These are phyloP conservation scores for Chrosomus eos DNA, from an alignment of 2,797 vertebrate genomes.

Conservation along the genomic window DNA sequence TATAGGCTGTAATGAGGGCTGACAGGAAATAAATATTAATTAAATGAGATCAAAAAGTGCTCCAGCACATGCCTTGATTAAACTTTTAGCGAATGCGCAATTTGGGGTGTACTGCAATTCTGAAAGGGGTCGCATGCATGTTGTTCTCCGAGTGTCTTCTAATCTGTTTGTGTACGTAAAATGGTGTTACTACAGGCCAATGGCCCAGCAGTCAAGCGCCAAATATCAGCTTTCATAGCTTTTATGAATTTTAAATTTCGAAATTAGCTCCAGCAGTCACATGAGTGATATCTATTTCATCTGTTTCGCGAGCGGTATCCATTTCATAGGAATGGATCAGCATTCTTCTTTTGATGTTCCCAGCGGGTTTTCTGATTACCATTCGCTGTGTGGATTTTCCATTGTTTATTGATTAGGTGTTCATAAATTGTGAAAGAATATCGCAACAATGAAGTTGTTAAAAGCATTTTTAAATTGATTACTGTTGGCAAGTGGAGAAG, in stretches of 20 bases:
- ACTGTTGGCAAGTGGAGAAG: slow-evolving; percentile 57
- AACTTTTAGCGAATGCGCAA: slow-evolving; percentile 76
- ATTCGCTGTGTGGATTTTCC: slow-evolving; percentile 71
- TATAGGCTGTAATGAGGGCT: slow-evolving; percentile 72
- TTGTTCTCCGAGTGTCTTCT: slow-evolving; percentile 7
- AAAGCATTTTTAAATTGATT: slow-evolving; percentile 66
- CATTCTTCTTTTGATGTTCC: slow-evolving; percentile 58
- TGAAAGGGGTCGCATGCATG: slow-evolving; percentile 14
- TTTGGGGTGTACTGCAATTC: slow-evolving; percentile 61
- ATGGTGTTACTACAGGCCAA: slow-evolving; percentile 37
- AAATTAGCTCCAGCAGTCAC: slow-evolving; percentile 60
- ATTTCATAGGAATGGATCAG: slow-evolving; percentile 64
- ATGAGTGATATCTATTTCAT: slow-evolving; percentile 59
- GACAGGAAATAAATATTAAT: slow-evolving; percentile 81
- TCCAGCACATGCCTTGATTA: slow-evolving; percentile 79
- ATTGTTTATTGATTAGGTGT: slow-evolving; percentile 76
- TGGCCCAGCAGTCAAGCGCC: slow-evolving; percentile 26
- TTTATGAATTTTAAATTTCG: slow-evolving; percentile 62
- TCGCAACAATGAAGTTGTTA: slow-evolving; percentile 56
- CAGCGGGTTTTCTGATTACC: slow-evolving; percentile 59
- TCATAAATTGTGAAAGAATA: slow-evolving; percentile 78
- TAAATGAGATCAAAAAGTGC: slow-evolving; percentile 73
- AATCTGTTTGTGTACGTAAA: slow-evolving; percentile 53
- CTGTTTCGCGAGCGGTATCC: slow-evolving; percentile 51
- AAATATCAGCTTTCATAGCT: slow-evolving; percentile 60